Base-by-base conservation (phyloP, 2,888 invertebrate genomes). In the Sesamia inferens region DNA sequence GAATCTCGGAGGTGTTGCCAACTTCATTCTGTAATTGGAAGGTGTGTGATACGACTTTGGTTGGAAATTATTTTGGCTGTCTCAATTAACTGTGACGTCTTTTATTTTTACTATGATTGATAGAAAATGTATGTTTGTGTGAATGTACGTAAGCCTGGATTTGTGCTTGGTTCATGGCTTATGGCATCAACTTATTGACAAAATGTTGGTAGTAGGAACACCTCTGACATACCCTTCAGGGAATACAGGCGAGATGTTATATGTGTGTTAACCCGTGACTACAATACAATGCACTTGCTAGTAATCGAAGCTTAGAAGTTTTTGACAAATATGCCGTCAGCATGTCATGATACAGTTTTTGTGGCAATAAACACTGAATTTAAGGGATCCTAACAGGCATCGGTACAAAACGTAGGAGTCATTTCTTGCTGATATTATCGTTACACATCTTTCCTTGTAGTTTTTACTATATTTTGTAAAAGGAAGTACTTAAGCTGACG, bases 1-100 rank as follows among this genome's bases (percentile, higher is more conserved):
- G 87, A 91, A 90, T 93, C 90, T 84, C 87, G 88, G 85, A 87
- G 91, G 83, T 87, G 86, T 86, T 83, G 78, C 64, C 71, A 81
- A 81, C 82, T 81, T 81, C 72, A 77, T 81, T 78, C 76, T 59
- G 75, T 86, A 81, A 77, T 79, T 77, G 76, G 78, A 75, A 79
- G 61, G 65, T 76, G 54, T 77, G 57, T 63, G 68, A 71, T 66
- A 71, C 44, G 66, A 67, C 24, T 72, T 67, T 57, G 44, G 24
- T 68, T 68, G 3, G 22, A 48, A 57, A 39, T 54, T 24, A 80
- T 68, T 62, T 48, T 61, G 19, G 70, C 51, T 69, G 7, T 59
- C 54, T 76, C 13, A 24, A 14, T 42, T 22, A 14, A n/a, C 16
- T 11, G 3, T 39, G 47, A 22, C 48, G 16, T 73, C 39, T 74